Evolutionary conservation across 2,113 vertebrate species (phyloP).

Genomic region (Poecile atricapillus): DNA sequence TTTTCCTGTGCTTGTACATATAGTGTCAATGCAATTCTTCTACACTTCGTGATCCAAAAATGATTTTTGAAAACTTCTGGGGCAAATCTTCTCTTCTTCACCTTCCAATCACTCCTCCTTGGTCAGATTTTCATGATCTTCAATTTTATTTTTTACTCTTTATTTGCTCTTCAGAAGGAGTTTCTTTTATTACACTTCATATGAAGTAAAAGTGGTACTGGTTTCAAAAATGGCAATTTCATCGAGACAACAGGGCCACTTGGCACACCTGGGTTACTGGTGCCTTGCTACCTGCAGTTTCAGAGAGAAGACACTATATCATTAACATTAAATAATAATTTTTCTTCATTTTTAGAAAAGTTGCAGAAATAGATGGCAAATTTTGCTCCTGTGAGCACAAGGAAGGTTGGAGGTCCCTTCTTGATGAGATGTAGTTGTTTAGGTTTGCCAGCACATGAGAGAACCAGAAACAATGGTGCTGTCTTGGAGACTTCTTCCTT

Average conservation of each 20-base stretch:
- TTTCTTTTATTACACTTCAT: background rate
- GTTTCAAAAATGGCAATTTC: background rate
- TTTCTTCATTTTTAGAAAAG: background rate
- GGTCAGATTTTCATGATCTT: background rate
- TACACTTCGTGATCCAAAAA: background rate
- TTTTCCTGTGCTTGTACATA: background rate
- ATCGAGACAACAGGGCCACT: background rate
- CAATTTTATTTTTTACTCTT: background rate
- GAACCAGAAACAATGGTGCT: background rate
- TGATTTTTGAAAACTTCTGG: background rate
- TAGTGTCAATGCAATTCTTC: background rate
- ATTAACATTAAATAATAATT: background rate
- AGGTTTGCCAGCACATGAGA: background rate
- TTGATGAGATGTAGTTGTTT: background rate
- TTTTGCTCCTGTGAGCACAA: background rate
- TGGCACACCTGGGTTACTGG: background rate
- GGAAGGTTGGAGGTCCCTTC: background rate
- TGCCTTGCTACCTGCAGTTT: background rate
- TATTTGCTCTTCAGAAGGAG: background rate
- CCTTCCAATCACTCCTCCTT: background rate
- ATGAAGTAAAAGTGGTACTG: fast-evolving
- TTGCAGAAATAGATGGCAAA: background rate
- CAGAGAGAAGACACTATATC: background rate
- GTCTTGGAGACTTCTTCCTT: background rate
- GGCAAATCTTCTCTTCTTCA: background rate